Base-by-base conservation (phyloP, 1,140 invertebrate species). In the Orius laevigatus region DNA sequence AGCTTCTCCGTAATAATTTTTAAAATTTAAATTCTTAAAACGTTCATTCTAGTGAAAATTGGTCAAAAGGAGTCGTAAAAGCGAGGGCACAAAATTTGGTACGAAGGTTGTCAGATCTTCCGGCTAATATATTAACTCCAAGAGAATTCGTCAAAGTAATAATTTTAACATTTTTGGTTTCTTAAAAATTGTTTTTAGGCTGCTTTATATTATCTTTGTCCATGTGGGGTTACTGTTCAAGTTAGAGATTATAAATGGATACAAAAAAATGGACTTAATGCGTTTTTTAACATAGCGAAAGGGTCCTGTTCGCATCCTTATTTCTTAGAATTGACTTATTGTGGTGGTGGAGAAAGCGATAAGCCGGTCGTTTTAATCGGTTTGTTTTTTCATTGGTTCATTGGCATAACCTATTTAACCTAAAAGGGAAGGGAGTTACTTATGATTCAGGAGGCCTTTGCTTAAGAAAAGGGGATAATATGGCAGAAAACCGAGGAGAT, bases 401-500 rank as follows among this genome's bases (percentile, higher is more conserved):
- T n/a, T n/a, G n/a, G n/a, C n/a, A n/a, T 25, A 25, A 25, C 25
- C 25, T 25, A 8, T 4, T 4, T 25, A 25, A 8, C 8, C 25
- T 25, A 25, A 25, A 25, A 25, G 25, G 25, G 25, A 84, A 92
- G 65, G 89, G 89, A 14, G 78, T 91, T 2, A 91, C 86, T 2
- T 92, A 91, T 63, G 86, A 94, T 57, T 78, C 81, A 48, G 88
- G 89, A 50, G 87, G 86, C 45, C 78, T 92, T 49, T 84, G 83
- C 53, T 63, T 92, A n/a, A 90, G 90, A 63, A 71, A 78, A 3
- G 60, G 75, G 19, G 57, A 70, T 1, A 69, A 74, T 8, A 82
- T 93, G 79, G 76, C 79, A 41, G 72, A 76, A 56, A 91, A 91
- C 81, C 71, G 84, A 56, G 84, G 75, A 2, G 87, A 92, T 60